Conservation (phyloP, 2,888 invertebrate genomes). For the Drosophila demipolita region DNA sequence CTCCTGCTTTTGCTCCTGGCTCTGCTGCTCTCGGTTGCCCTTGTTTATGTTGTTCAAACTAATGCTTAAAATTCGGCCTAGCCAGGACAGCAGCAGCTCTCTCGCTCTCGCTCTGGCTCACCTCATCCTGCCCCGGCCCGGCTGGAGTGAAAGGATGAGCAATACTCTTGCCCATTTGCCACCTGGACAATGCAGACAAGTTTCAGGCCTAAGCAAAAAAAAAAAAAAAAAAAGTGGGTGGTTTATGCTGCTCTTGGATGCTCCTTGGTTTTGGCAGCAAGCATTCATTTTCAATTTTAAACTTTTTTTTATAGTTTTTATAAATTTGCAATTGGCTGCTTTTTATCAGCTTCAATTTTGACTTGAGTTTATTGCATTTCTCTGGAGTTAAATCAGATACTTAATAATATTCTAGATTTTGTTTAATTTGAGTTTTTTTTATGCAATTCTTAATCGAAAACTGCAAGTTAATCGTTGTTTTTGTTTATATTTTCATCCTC, state of each 20-base stretch:
- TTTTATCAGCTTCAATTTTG: background rate
- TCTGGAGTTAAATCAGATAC: background rate
- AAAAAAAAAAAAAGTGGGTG: slow-evolving; percentile 30
- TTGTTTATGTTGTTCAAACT: slow-evolving; percentile 79
- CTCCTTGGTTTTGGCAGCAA: slow-evolving; percentile 30
- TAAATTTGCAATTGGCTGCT: background rate
- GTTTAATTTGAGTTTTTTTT: background rate
- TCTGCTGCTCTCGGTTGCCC: background rate
- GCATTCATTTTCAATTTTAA: slow-evolving; percentile 31
- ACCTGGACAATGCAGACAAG: slow-evolving; percentile 45
- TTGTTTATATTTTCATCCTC: slow-evolving; percentile 14
- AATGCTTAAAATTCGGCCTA: slow-evolving; percentile 80
- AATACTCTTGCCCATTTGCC: slow-evolving; percentile 32
- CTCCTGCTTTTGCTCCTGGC: slow-evolving; percentile 1
- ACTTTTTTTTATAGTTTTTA: background rate
- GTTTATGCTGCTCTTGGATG: slow-evolving; percentile 20
- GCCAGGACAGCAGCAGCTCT: slow-evolving; percentile 18
- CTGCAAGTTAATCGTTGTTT: slow-evolving; percentile 19
- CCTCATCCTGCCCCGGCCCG: slow-evolving; percentile 3
- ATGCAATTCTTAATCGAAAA: slow-evolving; percentile 1
- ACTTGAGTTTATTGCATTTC: background rate
- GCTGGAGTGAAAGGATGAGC: slow-evolving; percentile 13
- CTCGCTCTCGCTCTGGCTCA: slow-evolving; percentile 13
- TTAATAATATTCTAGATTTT: background rate
- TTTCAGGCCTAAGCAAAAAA: slow-evolving; percentile 13